Evolutionary conservation across 2,888 invertebrate species (phyloP).

Genomic region (Allacma fusca): DNA sequence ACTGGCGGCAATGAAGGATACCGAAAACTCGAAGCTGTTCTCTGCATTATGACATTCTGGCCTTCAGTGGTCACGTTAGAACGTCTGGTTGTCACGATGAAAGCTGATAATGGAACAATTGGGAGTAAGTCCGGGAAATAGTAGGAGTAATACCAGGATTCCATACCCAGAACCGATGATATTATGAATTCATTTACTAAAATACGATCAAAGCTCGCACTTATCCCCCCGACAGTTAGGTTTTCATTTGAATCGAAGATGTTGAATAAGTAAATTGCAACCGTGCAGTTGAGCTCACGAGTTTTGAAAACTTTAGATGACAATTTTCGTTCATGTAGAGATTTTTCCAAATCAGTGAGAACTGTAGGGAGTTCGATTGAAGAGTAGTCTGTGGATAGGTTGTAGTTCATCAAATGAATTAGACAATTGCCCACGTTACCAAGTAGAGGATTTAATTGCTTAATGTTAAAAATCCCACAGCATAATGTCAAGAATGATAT

Average conservation of each 20-base stretch:
- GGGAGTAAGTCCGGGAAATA: no score
- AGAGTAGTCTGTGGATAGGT: not conserved
- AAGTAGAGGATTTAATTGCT: no score
- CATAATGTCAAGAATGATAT: no score
- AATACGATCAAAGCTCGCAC: not conserved
- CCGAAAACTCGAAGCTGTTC: not conserved
- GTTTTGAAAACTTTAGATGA: not conserved
- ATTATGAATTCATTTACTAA: no score
- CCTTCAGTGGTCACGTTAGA: no score
- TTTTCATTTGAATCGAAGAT: not conserved
- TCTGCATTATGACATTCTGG: not conserved
- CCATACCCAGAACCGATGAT: not conserved
- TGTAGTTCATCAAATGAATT: not conserved
- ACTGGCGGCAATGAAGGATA: not conserved
- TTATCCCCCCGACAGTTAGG: not conserved
- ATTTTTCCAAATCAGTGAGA: not conserved
- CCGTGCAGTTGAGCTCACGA: not conserved
- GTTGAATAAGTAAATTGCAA: not conserved
- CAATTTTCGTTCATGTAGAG: not conserved
- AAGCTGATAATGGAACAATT: not conserved
- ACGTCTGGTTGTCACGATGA: no score
- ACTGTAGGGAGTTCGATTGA: not conserved
- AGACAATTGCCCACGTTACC: not conserved
- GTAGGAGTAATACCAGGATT: no score
- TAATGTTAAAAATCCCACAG: no score